Evolutionary conservation across 2,797 vertebrate species (phyloP), one percentile per base, ranked within the genome.

Genomic region (Hippocampus kuda): DNA sequence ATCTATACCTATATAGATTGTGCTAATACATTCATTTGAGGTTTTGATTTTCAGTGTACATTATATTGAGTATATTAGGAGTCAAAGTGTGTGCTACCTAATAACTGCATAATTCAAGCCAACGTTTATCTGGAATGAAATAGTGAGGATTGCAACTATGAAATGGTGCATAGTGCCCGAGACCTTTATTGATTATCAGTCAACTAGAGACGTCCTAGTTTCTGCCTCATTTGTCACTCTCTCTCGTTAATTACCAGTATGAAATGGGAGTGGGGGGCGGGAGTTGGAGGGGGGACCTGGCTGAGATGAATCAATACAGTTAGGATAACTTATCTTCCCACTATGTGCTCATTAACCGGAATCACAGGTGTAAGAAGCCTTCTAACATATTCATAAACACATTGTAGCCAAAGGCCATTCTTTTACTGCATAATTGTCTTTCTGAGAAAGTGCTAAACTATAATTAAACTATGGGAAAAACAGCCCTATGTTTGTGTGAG

Each of bases 391-490:
- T 87, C 79, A 88, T 85, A 88, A 89, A 84, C 84, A 84, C 66
- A 77, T 77, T 89, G 79, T 85, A 82, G 87, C 86, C 86, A 86
- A 84, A 88, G 87, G 84, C 85, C 79, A 85, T 87, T 86, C 77
- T 77, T 84, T 85, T 84, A 84, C 87, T 88, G 84, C 84, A 85
- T 89, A 89, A 89, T 88, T 88, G 83, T 85, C 81, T 84, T 73
- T 69, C 72, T 74, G 53, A 82, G 83, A 82, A 84, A 86, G 85
- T 80, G 83, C 84, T 86, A 84, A 81, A 76, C 73, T 75, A 84
- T 89, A 89, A 89, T 89, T 88, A 88, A 89, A 83, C 83, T 81
- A 79, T 87, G 77, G 76, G 34, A 38, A 81, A 83, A 82, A 83
- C 82, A 78, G 81, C 82, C 88, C 79, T 86, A 86, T 86, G 88